phyloP scores from a whole-genome alignment of 2,113 vertebrate species.

The Bolborhynchus lineola region DNA sequence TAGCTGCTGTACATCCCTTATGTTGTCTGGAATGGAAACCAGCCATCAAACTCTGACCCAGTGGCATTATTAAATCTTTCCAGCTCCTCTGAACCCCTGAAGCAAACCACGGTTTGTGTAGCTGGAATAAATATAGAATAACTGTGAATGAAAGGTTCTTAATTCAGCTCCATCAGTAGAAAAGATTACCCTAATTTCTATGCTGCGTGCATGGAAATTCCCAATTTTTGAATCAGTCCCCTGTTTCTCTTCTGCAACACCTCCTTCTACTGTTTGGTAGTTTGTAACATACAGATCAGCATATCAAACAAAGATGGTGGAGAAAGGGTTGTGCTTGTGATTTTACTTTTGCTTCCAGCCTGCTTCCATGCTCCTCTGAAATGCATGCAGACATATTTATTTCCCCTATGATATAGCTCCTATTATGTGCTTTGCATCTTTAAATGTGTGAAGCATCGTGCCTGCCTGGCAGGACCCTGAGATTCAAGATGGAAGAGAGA shows the following conservation, averaged over 20 bases:
- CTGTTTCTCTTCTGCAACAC: background rate
- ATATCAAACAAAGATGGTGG: accelerated
- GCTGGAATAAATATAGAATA: background rate
- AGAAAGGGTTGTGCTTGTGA: background rate
- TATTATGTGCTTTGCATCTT: constrained; percentile 48
- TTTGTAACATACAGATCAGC: accelerated
- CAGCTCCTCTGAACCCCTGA: background rate
- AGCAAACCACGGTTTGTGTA: background rate
- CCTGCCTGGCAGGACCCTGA: constrained; percentile 37
- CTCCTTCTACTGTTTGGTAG: background rate
- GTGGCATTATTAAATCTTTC: background rate
- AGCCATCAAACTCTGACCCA: background rate
- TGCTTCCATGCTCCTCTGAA: background rate
- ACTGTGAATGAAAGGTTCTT: background rate
- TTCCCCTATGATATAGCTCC: background rate
- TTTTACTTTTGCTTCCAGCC: background rate
- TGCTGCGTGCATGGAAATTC: background rate
- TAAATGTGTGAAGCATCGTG: constrained; percentile 15
- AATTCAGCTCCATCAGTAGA: background rate
- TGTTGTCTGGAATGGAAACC: background rate
- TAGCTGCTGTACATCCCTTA: background rate
- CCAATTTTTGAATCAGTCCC: background rate
- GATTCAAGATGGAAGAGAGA: constrained; percentile 35
- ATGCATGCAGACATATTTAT: background rate
- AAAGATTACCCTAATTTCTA: background rate